Conservation (phyloP, 2,888 invertebrate genomes). For the Caenorhabditis sp. region DNA sequence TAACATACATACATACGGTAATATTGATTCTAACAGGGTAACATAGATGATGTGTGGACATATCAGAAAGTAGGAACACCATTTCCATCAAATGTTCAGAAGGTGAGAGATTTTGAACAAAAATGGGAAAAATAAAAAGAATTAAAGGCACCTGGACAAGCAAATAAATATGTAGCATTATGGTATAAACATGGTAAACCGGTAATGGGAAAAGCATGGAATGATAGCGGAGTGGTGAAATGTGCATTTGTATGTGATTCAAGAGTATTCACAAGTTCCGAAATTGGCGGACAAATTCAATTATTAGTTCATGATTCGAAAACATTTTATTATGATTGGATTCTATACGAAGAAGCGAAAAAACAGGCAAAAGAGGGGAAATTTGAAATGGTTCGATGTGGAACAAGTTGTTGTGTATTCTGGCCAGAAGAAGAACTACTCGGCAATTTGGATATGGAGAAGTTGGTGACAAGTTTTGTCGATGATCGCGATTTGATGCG, state of each 20-base stretch:
- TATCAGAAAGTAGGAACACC: slow-evolving; percentile 43
- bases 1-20: no score
- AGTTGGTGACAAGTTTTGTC: slow-evolving; percentile 24
- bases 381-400: slow-evolving; percentile 39
- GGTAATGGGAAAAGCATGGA: slow-evolving; percentile 47
- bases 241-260: slow-evolving; percentile 38
- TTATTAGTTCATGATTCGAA: slow-evolving; percentile 28
- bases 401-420: slow-evolving; percentile 30
- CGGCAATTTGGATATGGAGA: slow-evolving; percentile 27
- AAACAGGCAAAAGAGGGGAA: slow-evolving; percentile 10
- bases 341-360: slow-evolving; percentile 20
- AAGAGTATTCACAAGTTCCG: slow-evolving; percentile 29
- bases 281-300: slow-evolving; percentile 46
- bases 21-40: slow-evolving; percentile 12
- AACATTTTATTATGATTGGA: slow-evolving; percentile 46
- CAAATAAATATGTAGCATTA: slow-evolving; percentile 45
- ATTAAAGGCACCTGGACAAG: slow-evolving; percentile 30
- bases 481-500: slow-evolving; percentile 11
- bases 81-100: slow-evolving; percentile 29
- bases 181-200: slow-evolving; percentile 48
- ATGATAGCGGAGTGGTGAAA: slow-evolving; percentile 44
- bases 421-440: slow-evolving; percentile 35
- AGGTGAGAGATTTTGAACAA: no score
- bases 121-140: not conserved
- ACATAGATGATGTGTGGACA: slow-evolving; percentile 42